phyloP scores from a whole-genome alignment of 2,888 invertebrate species.

The Galerucella nymphaeae region DNA sequence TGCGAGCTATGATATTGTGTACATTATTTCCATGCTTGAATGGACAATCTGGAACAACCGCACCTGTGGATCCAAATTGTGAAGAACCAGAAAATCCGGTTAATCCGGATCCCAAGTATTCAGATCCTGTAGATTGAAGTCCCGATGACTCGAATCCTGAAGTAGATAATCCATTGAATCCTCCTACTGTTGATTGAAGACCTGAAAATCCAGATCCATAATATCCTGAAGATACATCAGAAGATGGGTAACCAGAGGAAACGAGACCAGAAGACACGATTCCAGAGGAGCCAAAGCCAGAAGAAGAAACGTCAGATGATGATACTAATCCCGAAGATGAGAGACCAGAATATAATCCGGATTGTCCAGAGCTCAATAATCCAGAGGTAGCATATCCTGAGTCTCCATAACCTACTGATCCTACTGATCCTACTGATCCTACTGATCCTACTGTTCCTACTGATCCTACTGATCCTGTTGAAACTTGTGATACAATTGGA shows the following conservation, averaged over 20 bases:
- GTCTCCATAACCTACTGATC: background rate
- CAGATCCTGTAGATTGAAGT: slow-evolving; percentile 12
- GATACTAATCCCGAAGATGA: background rate
- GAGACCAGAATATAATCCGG: background rate
- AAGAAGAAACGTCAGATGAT: background rate
- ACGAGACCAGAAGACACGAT: background rate
- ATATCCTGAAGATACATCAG: background rate
- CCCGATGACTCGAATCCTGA: slow-evolving; percentile 6
- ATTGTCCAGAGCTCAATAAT: background rate
- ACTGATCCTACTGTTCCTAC: background rate
- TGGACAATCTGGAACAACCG: slow-evolving; percentile 2
- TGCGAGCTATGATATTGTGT: background rate
- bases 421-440: background rate
- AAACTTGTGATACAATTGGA: background rate
- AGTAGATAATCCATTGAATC: background rate
- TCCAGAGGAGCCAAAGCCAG: background rate
- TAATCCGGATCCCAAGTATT: background rate
- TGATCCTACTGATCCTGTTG: background rate
- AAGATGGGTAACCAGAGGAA: background rate
- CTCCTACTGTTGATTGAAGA: background rate
- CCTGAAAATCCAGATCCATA: background rate
- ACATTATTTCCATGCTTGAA: slow-evolving; percentile 11
- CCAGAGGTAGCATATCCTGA: background rate
- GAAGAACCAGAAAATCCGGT: background rate
- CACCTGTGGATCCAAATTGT: background rate